Percentiles rank a stretch among this genome's conserved stretches.
phyloP scores from a whole-genome alignment of 2,888 invertebrate genomes.

The Andrena fulva region DNA sequence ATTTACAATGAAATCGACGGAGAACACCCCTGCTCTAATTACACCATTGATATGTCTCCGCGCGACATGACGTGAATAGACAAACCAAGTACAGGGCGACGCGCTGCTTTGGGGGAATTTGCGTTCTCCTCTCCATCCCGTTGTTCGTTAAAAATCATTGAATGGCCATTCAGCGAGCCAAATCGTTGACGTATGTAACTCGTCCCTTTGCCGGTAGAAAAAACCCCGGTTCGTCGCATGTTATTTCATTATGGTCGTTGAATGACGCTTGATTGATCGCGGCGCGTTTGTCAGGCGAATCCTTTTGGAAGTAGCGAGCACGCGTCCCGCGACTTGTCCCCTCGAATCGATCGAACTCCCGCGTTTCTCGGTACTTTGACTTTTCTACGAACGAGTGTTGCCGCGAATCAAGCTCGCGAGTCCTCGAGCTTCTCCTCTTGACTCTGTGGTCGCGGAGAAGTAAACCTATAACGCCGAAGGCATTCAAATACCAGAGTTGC shows the following conservation, averaged over 20 bases:
- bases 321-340: neutral
- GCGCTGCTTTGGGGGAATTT: conserved; percentile 29
- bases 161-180: conserved; percentile 64
- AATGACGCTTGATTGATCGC: conserved; percentile 76
- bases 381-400: neutral
- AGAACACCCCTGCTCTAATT: neutral
- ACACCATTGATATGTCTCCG: conserved; percentile 18
- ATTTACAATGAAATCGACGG: neutral
- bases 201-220: conserved; percentile 38
- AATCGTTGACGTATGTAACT: conserved; percentile 61
- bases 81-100: conserved; percentile 5
- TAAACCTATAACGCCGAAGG: neutral
- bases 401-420: neutral
- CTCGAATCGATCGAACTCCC: conserved; percentile 28
- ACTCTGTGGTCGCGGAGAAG: neutral
- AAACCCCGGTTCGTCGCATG: conserved; percentile 34
- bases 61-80: neutral
- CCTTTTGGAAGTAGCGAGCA: too few relatives aligned
- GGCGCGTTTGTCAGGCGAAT: conserved; percentile 69
- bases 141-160: conserved; percentile 69
- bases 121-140: conserved; percentile 33
- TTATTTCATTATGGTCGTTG: conserved; percentile 74
- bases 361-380: neutral
- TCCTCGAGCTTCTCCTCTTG: neutral
- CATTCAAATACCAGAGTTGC: neutral